These are phyloP conservation scores for Etheostoma perlongum DNA, from an alignment of 2,797 vertebrate species.

Conservation along the genomic window DNA sequence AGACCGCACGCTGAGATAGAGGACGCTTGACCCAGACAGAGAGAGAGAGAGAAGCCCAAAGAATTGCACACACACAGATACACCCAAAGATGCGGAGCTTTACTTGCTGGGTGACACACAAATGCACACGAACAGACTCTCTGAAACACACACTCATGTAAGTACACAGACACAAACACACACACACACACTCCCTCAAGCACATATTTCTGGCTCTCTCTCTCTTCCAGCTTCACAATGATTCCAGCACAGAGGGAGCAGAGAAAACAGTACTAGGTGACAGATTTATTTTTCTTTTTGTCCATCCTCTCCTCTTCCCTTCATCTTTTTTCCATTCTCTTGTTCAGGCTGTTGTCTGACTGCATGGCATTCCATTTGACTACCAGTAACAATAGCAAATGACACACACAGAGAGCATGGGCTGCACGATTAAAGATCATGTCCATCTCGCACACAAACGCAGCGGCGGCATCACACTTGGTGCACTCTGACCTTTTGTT, in stretches of 20 bases:
- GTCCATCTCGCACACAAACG: slow-evolving; percentile 34
- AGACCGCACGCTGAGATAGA: slow-evolving; percentile 61
- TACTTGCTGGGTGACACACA: slow-evolving; percentile 14
- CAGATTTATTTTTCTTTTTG: slow-evolving; percentile 87
- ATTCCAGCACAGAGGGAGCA: slow-evolving; percentile 22
- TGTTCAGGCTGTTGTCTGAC: slow-evolving; percentile 41
- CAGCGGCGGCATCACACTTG: slow-evolving; percentile 26
- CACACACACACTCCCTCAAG: slow-evolving; percentile 1
- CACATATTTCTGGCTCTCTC: slow-evolving; percentile 14
- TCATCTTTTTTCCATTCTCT: slow-evolving; percentile 33
- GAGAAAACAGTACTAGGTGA: slow-evolving; percentile 81
- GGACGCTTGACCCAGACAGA: slow-evolving; percentile 60
- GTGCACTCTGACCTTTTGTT: slow-evolving; percentile 66
- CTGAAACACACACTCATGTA: slow-evolving; percentile 15
- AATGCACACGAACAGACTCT: neutral
- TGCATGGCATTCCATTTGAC: slow-evolving; percentile 54
- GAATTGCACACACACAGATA: slow-evolving; percentile 24
- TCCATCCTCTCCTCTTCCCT: slow-evolving; percentile 55
- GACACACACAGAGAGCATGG: slow-evolving; percentile 60
- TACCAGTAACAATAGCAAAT: slow-evolving; percentile 70
- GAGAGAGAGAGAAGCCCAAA: slow-evolving; percentile 28
- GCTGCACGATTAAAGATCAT: slow-evolving; percentile 53
- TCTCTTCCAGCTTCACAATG: slow-evolving; percentile 13
- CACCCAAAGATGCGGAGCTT: slow-evolving; percentile 38
- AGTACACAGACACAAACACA: neutral